Evolutionary conservation across 2,797 vertebrate species (phyloP).

Genomic region (Falco cherrug): DNA sequence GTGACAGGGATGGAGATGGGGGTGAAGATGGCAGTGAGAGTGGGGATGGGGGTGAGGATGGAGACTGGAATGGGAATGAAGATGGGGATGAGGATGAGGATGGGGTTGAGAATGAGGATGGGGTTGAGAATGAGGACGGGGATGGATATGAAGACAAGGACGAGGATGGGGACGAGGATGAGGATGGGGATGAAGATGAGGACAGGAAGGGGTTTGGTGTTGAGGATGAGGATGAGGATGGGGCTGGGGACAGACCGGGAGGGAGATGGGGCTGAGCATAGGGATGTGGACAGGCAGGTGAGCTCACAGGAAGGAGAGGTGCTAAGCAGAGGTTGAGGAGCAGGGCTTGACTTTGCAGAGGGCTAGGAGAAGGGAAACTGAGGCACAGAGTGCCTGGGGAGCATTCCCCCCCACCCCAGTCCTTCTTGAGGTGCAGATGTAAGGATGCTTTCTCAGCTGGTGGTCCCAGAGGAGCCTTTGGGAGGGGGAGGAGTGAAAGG

Average conservation of each 20-base stretch:
- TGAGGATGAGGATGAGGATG: too few species aligned
- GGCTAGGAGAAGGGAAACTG: neutral
- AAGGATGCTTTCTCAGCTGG: neutral
- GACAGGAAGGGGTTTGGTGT: too few species aligned
- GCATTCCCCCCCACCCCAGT: too few species aligned
- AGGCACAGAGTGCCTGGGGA: neutral
- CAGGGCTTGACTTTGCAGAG: neutral
- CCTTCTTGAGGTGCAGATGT: neutral
- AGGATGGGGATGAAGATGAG: accelerated
- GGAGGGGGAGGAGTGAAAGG: neutral
- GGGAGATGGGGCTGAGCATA: accelerated
- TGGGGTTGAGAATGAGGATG: neutral
- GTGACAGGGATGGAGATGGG: accelerated
- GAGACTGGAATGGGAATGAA: neutral
- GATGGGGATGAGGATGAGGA: too few species aligned
- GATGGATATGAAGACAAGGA: too few species aligned
- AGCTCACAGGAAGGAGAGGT: neutral
- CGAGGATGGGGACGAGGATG: accelerated
- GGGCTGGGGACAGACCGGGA: too few species aligned
- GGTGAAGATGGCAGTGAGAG: accelerated
- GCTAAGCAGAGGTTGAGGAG: neutral
- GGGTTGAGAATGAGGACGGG: neutral
- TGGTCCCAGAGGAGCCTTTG: neutral
- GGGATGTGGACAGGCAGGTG: accelerated
- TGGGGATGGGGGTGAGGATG: accelerated